Conservation (phyloP, 2,888 invertebrate genomes). For the Chouioia cunea region DNA sequence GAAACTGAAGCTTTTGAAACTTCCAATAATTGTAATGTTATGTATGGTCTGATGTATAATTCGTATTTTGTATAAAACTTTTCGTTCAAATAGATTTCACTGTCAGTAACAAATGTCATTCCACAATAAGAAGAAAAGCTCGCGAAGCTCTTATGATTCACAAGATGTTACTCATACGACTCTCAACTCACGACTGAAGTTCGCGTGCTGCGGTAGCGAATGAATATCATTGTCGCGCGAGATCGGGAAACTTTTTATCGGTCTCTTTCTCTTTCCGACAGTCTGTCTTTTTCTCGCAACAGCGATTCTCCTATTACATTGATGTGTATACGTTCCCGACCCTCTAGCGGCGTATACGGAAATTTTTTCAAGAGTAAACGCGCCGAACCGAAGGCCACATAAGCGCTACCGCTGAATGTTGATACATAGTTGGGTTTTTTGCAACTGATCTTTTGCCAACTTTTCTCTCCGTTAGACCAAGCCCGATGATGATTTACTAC, state of each 20-base stretch:
- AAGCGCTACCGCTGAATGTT: background rate
- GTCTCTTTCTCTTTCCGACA: background rate
- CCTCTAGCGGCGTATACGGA: constrained; percentile 27
- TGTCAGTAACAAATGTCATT: constrained; percentile 28
- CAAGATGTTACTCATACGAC: background rate
- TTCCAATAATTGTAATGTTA: too few species aligned
- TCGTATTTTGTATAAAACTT: constrained; percentile 7
- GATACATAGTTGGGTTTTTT: constrained; percentile 30
- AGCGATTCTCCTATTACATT: background rate
- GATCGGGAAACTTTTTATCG: constrained; percentile 17
- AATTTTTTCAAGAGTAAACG: constrained; percentile 29
- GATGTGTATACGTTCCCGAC: background rate
- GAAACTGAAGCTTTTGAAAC: too few species aligned
- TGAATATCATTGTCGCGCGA: background rate
- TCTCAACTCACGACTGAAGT: constrained; percentile 18
- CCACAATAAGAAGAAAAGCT: background rate
- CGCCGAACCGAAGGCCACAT: constrained; percentile 8
- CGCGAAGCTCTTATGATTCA: too few species aligned
- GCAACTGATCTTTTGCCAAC: background rate
- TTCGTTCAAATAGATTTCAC: constrained; percentile 20
- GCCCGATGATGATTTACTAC: background rate
- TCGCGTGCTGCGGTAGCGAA: constrained; percentile 4
- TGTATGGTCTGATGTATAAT: background rate
- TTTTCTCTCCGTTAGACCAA: background rate
- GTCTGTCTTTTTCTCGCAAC: background rate